A percentile compares a stretch with the other conserved stretches of the same genome.
These are phyloP conservation scores for Arvicanthis niloticus DNA, from an alignment of 2,113 vertebrate species.

Conservation along the genomic window DNA sequence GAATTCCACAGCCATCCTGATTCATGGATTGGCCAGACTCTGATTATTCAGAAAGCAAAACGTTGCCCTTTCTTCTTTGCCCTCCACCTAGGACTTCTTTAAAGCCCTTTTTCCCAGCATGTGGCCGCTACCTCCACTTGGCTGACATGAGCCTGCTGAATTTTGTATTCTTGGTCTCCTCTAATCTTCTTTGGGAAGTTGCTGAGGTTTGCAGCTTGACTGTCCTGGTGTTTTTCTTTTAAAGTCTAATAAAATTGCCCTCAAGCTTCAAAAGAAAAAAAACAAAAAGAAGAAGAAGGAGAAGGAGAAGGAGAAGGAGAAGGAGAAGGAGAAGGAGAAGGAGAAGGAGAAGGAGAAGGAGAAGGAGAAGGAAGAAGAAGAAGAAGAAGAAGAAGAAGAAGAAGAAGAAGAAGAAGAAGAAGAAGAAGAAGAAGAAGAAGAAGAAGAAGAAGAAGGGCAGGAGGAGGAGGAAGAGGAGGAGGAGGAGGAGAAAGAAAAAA, in stretches of 20 bases:
- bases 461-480: too few relatives aligned
- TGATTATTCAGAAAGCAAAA: background rate
- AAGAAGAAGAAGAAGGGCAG: too few relatives aligned
- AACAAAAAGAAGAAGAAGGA: background rate
- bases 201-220: background rate
- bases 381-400: too few relatives aligned
- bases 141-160: too few relatives aligned
- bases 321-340: too few relatives aligned
- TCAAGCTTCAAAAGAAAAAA: background rate
- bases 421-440: too few relatives aligned
- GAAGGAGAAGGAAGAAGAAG: too few relatives aligned
- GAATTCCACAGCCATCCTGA: background rate
- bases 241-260: background rate
- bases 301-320: too few relatives aligned
- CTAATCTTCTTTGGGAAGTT: background rate
- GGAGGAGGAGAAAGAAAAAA: too few relatives aligned
- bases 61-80: background rate
- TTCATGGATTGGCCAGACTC: background rate
- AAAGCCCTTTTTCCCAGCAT: background rate
- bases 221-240: background rate
- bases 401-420: too few relatives aligned
- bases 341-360: too few relatives aligned
- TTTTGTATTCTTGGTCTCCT: background rate
- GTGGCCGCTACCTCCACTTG: background rate
- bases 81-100: background rate